These are phyloP conservation scores for Drosophila watanabei DNA, from an alignment of 1,140 invertebrate genomes.

Conservation along the genomic window DNA sequence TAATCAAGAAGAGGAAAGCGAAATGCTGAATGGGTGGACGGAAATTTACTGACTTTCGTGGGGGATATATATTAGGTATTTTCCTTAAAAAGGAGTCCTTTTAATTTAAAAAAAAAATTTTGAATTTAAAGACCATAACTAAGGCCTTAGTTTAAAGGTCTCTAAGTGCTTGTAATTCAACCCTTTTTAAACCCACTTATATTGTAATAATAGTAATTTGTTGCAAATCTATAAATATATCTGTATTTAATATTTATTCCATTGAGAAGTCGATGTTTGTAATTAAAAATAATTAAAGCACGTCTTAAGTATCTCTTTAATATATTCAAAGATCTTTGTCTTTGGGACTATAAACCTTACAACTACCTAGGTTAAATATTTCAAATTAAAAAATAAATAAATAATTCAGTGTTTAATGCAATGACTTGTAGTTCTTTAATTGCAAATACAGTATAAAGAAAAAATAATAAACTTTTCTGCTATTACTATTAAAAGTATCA, in stretches of 20 bases:
- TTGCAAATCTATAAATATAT: not conserved
- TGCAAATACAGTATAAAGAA: not conserved
- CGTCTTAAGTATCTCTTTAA: not conserved
- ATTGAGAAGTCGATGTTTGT: not conserved
- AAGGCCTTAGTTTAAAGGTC: not conserved
- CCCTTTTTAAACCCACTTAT: not conserved
- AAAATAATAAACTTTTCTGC: no score
- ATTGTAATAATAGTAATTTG: not conserved
- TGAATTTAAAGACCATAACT: fast-evolving
- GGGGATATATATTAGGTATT: not conserved
- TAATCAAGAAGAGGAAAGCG: slow-evolving; percentile 7
- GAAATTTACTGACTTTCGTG: not conserved
- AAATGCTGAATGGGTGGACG: not conserved
- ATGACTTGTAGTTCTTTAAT: not conserved
- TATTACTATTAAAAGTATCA: no score
- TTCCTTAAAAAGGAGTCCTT: not conserved
- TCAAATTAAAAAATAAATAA: not conserved
- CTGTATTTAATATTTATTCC: not conserved
- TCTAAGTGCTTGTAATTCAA: not conserved
- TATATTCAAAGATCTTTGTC: not conserved
- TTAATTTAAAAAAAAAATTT: not conserved
- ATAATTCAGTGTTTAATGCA: not conserved
- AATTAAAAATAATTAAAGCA: not conserved
- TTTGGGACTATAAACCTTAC: not conserved
- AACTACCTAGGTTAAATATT: not conserved